Conservation (phyloP, 2,888 invertebrate species). For the Galerucella nymphaeae region DNA sequence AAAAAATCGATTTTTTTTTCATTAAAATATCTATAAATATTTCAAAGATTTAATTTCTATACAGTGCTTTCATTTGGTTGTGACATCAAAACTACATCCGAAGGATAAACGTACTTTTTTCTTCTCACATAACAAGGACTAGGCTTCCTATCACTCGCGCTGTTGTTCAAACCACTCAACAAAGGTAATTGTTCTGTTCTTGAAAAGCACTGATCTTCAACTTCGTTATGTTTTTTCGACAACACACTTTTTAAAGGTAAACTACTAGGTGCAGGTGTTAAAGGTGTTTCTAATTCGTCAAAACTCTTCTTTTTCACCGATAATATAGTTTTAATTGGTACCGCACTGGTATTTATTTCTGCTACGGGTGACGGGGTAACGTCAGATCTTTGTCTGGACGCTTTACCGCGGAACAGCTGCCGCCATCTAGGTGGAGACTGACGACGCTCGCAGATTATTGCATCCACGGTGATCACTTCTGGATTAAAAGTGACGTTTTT, state of each 20-base stretch:
- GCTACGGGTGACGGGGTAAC: slow-evolving; percentile 39
- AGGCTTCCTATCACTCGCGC: slow-evolving; percentile 57
- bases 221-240: slow-evolving; percentile 45
- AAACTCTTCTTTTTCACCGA: slow-evolving; percentile 44
- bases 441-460: slow-evolving; percentile 41
- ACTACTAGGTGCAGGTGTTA: slow-evolving; percentile 34
- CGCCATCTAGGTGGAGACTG: slow-evolving; percentile 52
- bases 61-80: slow-evolving; percentile 69
- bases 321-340: slow-evolving; percentile 52
- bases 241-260: slow-evolving; percentile 51
- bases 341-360: slow-evolving; percentile 34
- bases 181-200: slow-evolving; percentile 70
- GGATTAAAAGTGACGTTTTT: slow-evolving; percentile 65
- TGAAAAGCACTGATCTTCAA: slow-evolving; percentile 50
- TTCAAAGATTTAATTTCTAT: slow-evolving; percentile 52
- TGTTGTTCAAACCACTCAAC: slow-evolving; percentile 66
- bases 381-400: slow-evolving; percentile 41
- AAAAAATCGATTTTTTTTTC: slow-evolving; percentile 12
- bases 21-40: not conserved
- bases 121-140: slow-evolving; percentile 71
- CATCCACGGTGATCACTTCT: slow-evolving; percentile 55
- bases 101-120: slow-evolving; percentile 74
- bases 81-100: slow-evolving; percentile 62
- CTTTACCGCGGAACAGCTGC: slow-evolving; percentile 51
- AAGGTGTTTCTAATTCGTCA: slow-evolving; percentile 23